Percentiles rank a stretch among this genome's conserved stretches.
phyloP scores from a whole-genome alignment of 2,888 invertebrate species.

The Criorhina ranunculi region DNA sequence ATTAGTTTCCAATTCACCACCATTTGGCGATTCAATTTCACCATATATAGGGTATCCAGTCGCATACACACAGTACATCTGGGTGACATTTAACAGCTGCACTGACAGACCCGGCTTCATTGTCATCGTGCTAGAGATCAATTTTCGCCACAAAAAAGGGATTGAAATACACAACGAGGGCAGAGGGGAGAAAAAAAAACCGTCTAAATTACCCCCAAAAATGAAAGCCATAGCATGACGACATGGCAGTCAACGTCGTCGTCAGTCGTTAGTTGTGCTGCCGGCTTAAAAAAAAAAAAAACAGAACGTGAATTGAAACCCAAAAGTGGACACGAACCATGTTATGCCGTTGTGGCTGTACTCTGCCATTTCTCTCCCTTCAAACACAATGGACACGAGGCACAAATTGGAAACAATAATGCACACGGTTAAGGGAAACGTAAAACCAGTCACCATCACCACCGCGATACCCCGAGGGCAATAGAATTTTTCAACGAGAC shows the following conservation, averaged over 20 bases:
- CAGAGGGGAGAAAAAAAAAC: constrained; percentile 8
- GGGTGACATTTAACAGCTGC: constrained; percentile 71
- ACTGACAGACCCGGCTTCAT: constrained; percentile 38
- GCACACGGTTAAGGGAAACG: constrained; percentile 61
- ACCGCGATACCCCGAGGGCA: constrained; percentile 55
- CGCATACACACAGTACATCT: constrained; percentile 17
- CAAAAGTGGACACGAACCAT: constrained; percentile 68
- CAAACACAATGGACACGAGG: constrained; percentile 68
- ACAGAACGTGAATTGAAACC: constrained; percentile 63
- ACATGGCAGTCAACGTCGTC: constrained; percentile 12
- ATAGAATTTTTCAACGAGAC: constrained; percentile 53
- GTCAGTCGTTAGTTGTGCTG: constrained; percentile 24
- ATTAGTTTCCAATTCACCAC: constrained; percentile 68
- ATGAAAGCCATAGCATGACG: constrained; percentile 48
- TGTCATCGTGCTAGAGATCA: constrained; percentile 53
- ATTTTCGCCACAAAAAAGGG: constrained; percentile 57
- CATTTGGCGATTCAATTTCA: constrained; percentile 51
- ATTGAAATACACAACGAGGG: not conserved
- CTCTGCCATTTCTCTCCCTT: constrained; percentile 11
- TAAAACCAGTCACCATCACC: constrained; percentile 49
- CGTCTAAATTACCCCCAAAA: constrained; percentile 68
- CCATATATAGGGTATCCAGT: constrained; percentile 26
- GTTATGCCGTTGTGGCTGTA: constrained; percentile 20
- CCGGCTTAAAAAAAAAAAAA: constrained; percentile 48
- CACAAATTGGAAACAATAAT: constrained; percentile 75